Evolutionary conservation across 92 coral and sea anemone species (phyloP), one percentile per base, ranked within the genome.

Genomic region (Epizoanthus stellaris): DNA sequence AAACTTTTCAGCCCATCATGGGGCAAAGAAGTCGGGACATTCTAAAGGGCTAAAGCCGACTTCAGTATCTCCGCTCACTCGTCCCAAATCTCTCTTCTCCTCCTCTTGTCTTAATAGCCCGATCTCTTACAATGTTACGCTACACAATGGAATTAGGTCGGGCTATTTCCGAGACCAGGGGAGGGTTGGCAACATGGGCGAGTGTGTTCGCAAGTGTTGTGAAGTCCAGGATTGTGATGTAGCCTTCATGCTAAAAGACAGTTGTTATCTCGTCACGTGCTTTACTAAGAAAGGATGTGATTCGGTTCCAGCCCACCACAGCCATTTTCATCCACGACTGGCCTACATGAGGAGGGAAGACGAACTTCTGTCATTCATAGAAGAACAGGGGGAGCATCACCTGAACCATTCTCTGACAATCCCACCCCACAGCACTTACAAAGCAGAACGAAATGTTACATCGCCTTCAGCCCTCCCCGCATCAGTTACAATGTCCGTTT

Each of bases 81-180:
- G 60, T 25, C 59, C 92, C 82, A 88, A 70, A 70, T 73, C 64
- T 76, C 57, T 70, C 85, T 70, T 47, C 64, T 87, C 95, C 92
- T 89, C 99, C 91, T 91, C 99, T 68, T 96, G 99, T 88, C 94
- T 89, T 76, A 90, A 90, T 80, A 91, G 96, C 95, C 99, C 98
- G 98, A 93, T 96, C 98, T 96, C 99, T 96, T 94, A 96, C 99
- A 96, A 96, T 96, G 99, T 94, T 92, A 96, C 99, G 99, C 99
- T 96, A 92, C 93, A 90, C 79, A 88, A 91, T 88, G 99, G 99
- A 88, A 88, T 96, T 90, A 90, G 98, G 93, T 93, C 99, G 99
- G 99, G 99, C 92, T 90, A 91, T 91, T 96, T 94, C 85, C 91
- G 91, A 92, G 95, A 93, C 93, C 98, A 96, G 99, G 99, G 99